phyloP scores from a whole-genome alignment of 2,888 invertebrate species.

The Notodonta dromedarius region DNA sequence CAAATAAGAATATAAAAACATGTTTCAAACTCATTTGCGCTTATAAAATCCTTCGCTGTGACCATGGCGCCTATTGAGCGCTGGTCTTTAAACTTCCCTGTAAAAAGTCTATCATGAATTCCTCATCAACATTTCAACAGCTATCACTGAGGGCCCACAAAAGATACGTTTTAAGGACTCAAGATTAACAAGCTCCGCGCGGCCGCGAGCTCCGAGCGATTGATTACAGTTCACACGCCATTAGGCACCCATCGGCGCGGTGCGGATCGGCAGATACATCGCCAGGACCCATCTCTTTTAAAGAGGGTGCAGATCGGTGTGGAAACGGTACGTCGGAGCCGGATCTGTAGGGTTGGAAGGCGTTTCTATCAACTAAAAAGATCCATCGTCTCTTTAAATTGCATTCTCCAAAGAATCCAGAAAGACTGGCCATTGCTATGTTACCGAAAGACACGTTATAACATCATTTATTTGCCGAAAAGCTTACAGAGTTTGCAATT shows the following conservation, averaged over 20 bases:
- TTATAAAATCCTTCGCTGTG: too few relatives aligned
- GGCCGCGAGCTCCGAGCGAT: conserved; percentile 41
- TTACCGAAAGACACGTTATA: too few relatives aligned
- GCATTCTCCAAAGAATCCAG: too few relatives aligned
- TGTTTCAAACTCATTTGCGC: too few relatives aligned
- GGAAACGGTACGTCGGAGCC: conserved; percentile 18
- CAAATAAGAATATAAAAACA: too few relatives aligned
- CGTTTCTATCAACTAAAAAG: too few relatives aligned
- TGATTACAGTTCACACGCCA: conserved; percentile 61
- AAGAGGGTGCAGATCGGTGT: conserved; percentile 26
- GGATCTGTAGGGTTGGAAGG: too few relatives aligned
- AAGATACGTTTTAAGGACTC: conserved; percentile 42
- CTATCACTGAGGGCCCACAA: conserved; percentile 35
- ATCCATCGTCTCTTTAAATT: too few relatives aligned
- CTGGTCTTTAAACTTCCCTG: background rate
- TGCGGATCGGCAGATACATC: conserved; percentile 47
- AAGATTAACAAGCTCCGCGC: conserved; percentile 45
- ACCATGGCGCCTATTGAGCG: too few relatives aligned
- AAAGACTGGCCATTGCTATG: too few relatives aligned
- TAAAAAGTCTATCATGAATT: background rate
- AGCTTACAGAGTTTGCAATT: too few relatives aligned
- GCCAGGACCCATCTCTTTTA: conserved; percentile 44
- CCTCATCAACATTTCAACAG: conserved; percentile 12
- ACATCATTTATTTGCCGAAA: too few relatives aligned
- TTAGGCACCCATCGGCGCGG: conserved; percentile 48